Base-by-base conservation (phyloP, 1,140 invertebrate genomes). In the Nomia melanderi region DNA sequence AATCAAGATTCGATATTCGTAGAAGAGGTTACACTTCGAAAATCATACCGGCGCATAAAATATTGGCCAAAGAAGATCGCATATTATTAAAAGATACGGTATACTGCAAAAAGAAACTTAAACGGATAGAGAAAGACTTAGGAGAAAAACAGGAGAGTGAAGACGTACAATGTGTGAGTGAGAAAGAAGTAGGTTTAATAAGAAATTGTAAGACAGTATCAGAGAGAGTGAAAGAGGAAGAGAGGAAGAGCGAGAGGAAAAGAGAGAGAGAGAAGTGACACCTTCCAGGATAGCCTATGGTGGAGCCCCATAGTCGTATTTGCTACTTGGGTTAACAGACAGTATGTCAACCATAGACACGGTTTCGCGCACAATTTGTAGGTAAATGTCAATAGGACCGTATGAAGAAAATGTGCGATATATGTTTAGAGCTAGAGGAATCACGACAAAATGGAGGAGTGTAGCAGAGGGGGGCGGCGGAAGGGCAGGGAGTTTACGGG, bases 391-490 rank as follows among this genome's bases (percentile, higher is more conserved):
- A 72, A 78, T 78, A 71, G 39, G 54, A 78, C 72, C 44, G 78
- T 79, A 50, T 44, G 71, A 84, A 44, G 41, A 74, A 88, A 88
- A 86, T 82, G 70, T 86, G 75, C 75, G 81, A 83, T 83, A 82
- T 84, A 86, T 79, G 83, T 81, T 88, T 85, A 84, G 84, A 87
- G 88, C 78, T 89, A 89, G 85, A 88, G 87, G 86, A 91, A 90
- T 90, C 88, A 90, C 89, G 88, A 90, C 90, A 91, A 90, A 90
- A 91, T 91, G 90, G 90, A 87, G 87, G 89, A 89, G 76, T 83
- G 83, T 83, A 82, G 65, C 79, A 56, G 57, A 78, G 82, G 60
- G 77, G 73, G 66, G 69, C 56, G 78, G 59, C 65, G 79, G 72
- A 78, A 70, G 79, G 57, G 69, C 70, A 75, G 64, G 75, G 39